Evolutionary conservation across 2,113 vertebrate genomes (phyloP), one percentile per base, ranked within the genome.

Genomic region (Coreoperca whiteheadi): DNA sequence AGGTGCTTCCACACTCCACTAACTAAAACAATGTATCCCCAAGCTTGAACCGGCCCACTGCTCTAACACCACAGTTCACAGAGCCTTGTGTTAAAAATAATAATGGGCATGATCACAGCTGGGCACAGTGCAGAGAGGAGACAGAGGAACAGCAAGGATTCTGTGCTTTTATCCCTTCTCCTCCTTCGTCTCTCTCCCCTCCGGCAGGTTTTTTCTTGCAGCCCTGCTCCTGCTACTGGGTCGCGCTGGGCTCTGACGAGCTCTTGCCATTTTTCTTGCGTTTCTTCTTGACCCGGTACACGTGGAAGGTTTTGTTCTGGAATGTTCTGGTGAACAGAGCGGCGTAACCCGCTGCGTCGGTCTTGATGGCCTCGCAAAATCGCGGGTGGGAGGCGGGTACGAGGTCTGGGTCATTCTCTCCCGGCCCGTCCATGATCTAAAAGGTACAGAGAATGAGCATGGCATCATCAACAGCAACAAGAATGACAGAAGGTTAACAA

Each of bases 241-340:
- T 61, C 23, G 14, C 54, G 0, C 65, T 54, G 82, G 60, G 48
- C 73, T 88, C 89, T 15, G 87, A 50, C 1, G 75, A 80, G 65
- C 67, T 76, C 73, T 89, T 94, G 59, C 43, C 8, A 28, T 71
- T 91, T 74, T 95, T 95, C 93, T 92, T 95, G 68, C 89, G 89
- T 51, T 94, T 90, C 89, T 95, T 95, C 85, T 90, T 95, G 61
- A 99, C 94, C 83, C 92, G 96, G 96, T 99, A 99, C 64, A 99
- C 97, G 0, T 98, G 96, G 93, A 99, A 99, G 6, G 97, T 99
- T 94, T 98, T 99, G 94, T 99, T 99, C 79, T 96, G 96, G 88
- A 99, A 99, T 7, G 97, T 97, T 73, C 95, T 94, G 46, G 95
- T 96, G 94, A 99, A 99, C 88, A 96, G 93, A 1, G 63, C 63